A percentile compares a stretch with the other conserved stretches of the same genome.
These are phyloP conservation scores for Apistogramma diplotaenia DNA, from an alignment of 2,113 vertebrate genomes.

Conservation along the genomic window DNA sequence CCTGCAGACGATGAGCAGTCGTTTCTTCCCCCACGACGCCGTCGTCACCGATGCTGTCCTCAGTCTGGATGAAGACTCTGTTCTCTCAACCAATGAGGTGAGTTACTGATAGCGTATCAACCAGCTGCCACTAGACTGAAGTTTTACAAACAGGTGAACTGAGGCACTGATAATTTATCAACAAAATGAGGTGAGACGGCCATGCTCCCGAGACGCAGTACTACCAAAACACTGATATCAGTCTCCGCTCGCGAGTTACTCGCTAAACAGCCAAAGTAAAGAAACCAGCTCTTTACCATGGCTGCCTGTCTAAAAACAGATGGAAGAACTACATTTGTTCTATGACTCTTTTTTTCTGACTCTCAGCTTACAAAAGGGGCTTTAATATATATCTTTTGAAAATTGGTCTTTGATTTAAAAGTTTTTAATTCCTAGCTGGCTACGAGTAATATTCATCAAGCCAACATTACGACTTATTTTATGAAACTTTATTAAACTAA, in stretches of 20 bases:
- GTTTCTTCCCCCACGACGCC: conserved; percentile 75
- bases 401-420: neutral
- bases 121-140: neutral
- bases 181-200: neutral
- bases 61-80: conserved; percentile 82
- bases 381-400: neutral
- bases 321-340: neutral
- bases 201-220: neutral
- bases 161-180: conserved; percentile 27
- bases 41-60: conserved; percentile 78
- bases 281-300: neutral
- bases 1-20: conserved; percentile 78
- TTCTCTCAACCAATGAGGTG: conserved; percentile 83
- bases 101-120: conserved; percentile 21
- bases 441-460: too few relatives aligned
- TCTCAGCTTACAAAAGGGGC: neutral
- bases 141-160: neutral
- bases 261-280: neutral
- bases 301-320: neutral
- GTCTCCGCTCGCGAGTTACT: neutral
- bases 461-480: neutral
- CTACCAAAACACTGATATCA: neutral
- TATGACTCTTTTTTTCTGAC: neutral
- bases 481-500: neutral
- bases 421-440: too few relatives aligned